Evolutionary conservation across 2,888 invertebrate genomes (phyloP).

Genomic region (Cosmorhoe ocellata): DNA sequence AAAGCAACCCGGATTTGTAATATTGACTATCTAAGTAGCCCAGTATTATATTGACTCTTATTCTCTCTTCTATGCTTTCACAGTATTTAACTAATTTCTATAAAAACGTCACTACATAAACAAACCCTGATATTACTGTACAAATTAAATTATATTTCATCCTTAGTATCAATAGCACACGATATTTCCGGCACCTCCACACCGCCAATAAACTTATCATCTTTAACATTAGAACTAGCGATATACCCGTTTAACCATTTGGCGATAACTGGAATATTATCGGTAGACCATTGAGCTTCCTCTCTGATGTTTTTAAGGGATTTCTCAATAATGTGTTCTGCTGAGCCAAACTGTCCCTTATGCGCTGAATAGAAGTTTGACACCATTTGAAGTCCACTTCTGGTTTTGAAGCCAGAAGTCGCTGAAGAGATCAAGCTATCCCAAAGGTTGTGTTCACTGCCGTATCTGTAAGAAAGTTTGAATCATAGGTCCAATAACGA

Average conservation of each 20-base stretch:
- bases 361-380: conserved; percentile 84
- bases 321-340: conserved; percentile 88
- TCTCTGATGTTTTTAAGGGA: conserved; percentile 88
- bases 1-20: too few relatives aligned
- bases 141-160: background rate
- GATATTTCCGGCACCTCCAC: background rate
- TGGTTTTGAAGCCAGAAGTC: conserved; percentile 88
- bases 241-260: conserved; percentile 84
- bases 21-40: too few relatives aligned
- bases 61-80: too few relatives aligned
- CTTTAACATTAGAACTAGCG: conserved; percentile 45
- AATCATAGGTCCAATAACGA: background rate
- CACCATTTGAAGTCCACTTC: conserved; percentile 87
- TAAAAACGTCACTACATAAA: conserved; percentile 1
- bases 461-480: conserved; percentile 74
- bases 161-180: background rate
- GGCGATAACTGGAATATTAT: conserved; percentile 88
- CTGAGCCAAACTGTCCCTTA: conserved; percentile 87
- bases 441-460: conserved; percentile 84
- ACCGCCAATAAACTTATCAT: conserved; percentile 43
- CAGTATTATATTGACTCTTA: too few relatives aligned
- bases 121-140: conserved; percentile 13
- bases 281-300: conserved; percentile 89
- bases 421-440: conserved; percentile 88
- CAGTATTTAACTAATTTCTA: too few relatives aligned